Percentiles rank a stretch among this genome's conserved stretches.
Conservation (phyloP, 2,113 vertebrate genomes). For the Catagonus wagneri region DNA sequence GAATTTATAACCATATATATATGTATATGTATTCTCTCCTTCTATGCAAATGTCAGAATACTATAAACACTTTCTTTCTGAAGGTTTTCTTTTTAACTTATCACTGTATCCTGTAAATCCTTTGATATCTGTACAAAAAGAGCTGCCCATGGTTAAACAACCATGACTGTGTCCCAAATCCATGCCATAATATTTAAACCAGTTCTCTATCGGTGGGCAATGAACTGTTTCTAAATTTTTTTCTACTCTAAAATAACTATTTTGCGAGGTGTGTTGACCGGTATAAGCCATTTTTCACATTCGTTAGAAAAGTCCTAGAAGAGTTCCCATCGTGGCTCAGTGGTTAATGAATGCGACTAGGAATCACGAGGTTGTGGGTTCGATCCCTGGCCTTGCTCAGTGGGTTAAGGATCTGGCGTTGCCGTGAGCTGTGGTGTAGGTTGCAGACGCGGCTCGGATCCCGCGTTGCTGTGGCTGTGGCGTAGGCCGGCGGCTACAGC, state of each 20-base stretch:
- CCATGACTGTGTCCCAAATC: background rate
- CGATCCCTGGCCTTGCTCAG: too few species aligned
- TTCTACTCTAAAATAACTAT: conserved; percentile 1
- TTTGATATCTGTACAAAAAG: background rate
- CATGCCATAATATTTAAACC: background rate
- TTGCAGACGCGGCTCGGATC: too few species aligned
- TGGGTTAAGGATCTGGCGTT: too few species aligned
- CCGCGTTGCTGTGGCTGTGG: too few species aligned
- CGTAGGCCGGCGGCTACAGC: too few species aligned
- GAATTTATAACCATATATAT: background rate
- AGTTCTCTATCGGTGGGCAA: background rate
- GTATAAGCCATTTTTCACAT: background rate
- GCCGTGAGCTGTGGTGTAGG: too few species aligned
- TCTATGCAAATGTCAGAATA: background rate
- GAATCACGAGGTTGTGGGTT: too few species aligned
- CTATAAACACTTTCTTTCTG: background rate
- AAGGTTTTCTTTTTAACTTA: background rate
- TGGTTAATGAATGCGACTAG: too few species aligned
- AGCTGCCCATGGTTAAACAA: background rate
- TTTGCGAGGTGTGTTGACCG: background rate
- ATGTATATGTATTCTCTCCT: background rate
- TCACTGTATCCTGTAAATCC: background rate
- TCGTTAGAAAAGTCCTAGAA: background rate
- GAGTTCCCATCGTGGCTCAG: too few species aligned
- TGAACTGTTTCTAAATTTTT: background rate